Percentiles rank a stretch among this genome's conserved stretches.
These are phyloP conservation scores for Petrolisthes cinctipes DNA, from an alignment of 2,888 invertebrate genomes.

Conservation along the genomic window DNA sequence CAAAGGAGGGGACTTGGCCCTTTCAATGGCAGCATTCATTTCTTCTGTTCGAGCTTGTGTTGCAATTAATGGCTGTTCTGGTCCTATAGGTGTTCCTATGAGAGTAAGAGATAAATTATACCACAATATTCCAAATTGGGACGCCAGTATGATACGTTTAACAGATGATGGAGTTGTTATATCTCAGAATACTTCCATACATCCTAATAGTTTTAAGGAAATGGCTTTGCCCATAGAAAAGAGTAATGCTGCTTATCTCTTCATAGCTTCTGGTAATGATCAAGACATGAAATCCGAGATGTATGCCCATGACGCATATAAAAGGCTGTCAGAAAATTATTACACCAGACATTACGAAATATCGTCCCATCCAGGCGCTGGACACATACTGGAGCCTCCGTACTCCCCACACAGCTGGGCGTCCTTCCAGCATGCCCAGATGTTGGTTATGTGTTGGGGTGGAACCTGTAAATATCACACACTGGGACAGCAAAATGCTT, in stretches of 20 bases:
- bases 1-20: constrained; percentile 57
- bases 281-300: constrained; percentile 33
- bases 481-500: constrained; percentile 36
- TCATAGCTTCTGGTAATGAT: constrained; percentile 41
- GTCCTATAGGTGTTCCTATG: background rate
- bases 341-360: constrained; percentile 26
- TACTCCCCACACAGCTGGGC: constrained; percentile 36
- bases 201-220: background rate
- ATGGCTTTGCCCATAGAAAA: constrained; percentile 32
- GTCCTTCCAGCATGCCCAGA: constrained; percentile 35
- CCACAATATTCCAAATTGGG: background rate
- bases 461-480: constrained; percentile 30
- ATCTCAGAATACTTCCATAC: background rate
- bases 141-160: background rate
- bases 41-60: constrained; percentile 47
- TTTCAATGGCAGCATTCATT: constrained; percentile 53
- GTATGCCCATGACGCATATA: constrained; percentile 10
- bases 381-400: constrained; percentile 50
- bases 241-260: constrained; percentile 47
- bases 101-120: constrained; percentile 14
- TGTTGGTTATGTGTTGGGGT: constrained; percentile 25
- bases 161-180: constrained; percentile 21
- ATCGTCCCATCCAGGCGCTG: constrained; percentile 31
- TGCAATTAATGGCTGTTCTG: constrained; percentile 41
- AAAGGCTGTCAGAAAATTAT: constrained; percentile 5